Conservation (phyloP, 2,797 vertebrate species). For the Neosalanx taihuensis region DNA sequence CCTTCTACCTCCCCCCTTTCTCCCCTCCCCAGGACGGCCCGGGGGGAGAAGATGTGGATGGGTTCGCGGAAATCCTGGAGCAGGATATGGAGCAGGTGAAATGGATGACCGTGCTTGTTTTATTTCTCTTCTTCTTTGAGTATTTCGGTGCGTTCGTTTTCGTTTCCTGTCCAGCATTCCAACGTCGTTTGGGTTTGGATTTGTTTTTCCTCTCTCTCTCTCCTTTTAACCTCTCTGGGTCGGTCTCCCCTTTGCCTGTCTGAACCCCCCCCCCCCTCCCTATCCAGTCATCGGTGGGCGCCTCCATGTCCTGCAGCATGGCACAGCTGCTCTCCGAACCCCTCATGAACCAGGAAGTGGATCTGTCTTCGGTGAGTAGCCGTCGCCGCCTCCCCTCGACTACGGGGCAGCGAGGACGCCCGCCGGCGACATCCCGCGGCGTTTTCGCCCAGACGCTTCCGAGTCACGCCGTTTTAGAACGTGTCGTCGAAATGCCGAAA, state of each 20-base stretch:
- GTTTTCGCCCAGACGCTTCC: too few relatives aligned
- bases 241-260: conserved; percentile 6
- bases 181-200: too few relatives aligned
- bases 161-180: not conserved
- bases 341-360: conserved; percentile 52
- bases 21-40: conserved; percentile 14
- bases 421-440: too few relatives aligned
- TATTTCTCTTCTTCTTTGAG: not conserved
- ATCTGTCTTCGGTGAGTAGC: conserved; percentile 35
- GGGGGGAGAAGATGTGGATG: conserved; percentile 36
- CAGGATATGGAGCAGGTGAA: conserved; percentile 24
- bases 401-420: too few relatives aligned
- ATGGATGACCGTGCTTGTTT: too few relatives aligned
- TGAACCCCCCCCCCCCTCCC: not conserved
- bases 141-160: too few relatives aligned
- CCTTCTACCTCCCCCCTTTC: conserved; percentile 39
- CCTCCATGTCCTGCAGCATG: conserved; percentile 51
- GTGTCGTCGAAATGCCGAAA: too few relatives aligned
- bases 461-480: not conserved
- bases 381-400: too few relatives aligned
- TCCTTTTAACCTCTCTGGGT: not conserved
- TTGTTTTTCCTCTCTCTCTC: not conserved
- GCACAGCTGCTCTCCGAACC: conserved; percentile 50
- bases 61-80: conserved; percentile 49
- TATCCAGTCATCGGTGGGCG: conserved; percentile 25